Base-by-base conservation (phyloP, 2,113 vertebrate genomes). In the Brevimyrus niger region DNA sequence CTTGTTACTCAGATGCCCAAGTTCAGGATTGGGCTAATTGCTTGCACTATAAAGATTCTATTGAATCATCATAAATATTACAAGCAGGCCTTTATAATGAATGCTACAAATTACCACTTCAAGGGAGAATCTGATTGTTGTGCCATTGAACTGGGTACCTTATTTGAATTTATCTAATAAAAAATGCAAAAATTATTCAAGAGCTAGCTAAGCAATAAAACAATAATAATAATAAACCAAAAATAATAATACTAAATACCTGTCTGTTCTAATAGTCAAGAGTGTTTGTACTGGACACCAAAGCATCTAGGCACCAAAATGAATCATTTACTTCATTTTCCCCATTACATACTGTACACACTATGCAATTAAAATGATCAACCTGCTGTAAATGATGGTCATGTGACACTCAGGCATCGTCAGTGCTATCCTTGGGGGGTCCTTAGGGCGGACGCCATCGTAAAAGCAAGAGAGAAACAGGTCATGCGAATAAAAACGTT, bases 401-500 rank as follows among this genome's bases (percentile, higher is more conserved):
- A 80, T 19, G 47, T 46, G 44, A 50, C 46, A 86, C 76, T 10
- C 73, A 19, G 76, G 47, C 27, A 15, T 38, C 76, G 87, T 1
- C 44, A 4, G n/a, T n/a, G 44, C 9, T n/a, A 46, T 51, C 88
- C 53, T 23, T 1, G 23, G 89, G 48, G n/a, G 44, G 58, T 4
- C 21, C 53, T 8, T 38, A 19, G 65, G 31, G 61, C 13, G 17
- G 19, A 38, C 19, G 4, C 1, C 23, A 11, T 9, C 10, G 21
- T 2, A 50, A 44, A 44, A 50, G 53, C n/a, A 44, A 17, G 42
- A 35, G 10, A 5, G 48, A 15, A 50, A 50, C 42, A 42, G 35
- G 58, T n/a, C 23, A 53, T 27, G 84, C 17, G 51, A 87, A 90
- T 76, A 47, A 87, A 90, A 87, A 76, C n/a, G 55, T 42, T 65